Conservation (phyloP, 2,797 vertebrate species). For the Sandelia bainsii region DNA sequence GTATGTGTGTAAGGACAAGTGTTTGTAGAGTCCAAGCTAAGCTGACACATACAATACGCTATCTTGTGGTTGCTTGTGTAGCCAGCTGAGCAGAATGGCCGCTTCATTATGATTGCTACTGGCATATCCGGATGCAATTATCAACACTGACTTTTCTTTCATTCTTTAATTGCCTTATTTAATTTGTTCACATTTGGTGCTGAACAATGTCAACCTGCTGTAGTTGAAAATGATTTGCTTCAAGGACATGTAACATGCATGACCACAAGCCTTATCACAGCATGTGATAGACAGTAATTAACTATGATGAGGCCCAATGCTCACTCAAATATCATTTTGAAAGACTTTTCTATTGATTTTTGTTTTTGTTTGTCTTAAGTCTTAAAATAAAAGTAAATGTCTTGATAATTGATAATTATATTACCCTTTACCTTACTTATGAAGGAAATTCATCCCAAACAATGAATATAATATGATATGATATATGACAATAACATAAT, state of each 20-base stretch:
- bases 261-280: constrained; percentile 25
- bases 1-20: not conserved
- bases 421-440: no score
- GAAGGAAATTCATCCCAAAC: no score
- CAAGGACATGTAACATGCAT: constrained; percentile 79
- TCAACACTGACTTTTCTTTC: constrained; percentile 84
- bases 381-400: not conserved
- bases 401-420: no score
- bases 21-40: constrained; percentile 37
- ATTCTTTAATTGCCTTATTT: constrained; percentile 89
- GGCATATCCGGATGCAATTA: constrained; percentile 85
- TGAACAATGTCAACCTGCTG: constrained; percentile 85
- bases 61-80: constrained; percentile 62
- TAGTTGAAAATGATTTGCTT: constrained; percentile 83
- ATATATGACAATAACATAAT: no score
- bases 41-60: constrained; percentile 13
- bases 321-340: not conserved
- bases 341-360: not conserved
- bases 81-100: constrained; percentile 75
- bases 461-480: no score
- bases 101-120: constrained; percentile 84
- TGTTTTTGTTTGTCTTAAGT: not conserved
- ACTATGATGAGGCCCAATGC: not conserved
- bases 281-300: constrained; percentile 4
- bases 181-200: constrained; percentile 88